A percentile compares a stretch with the other conserved stretches of the same genome.
Conservation (phyloP, 2,888 invertebrate genomes). For the Tanaodytes sp. region DNA sequence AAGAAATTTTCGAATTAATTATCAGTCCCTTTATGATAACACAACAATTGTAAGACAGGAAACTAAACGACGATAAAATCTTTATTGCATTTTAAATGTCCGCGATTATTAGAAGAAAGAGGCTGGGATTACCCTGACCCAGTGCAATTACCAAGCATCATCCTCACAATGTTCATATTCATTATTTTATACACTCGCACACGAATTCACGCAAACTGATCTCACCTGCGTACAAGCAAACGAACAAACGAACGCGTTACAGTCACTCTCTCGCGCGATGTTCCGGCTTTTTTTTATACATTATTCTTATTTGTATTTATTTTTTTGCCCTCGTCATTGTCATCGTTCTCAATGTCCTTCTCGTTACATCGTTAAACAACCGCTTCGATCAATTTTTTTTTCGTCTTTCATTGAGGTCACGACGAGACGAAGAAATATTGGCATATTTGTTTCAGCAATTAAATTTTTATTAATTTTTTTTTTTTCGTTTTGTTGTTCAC, state of each 20-base stretch:
- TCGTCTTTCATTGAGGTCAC: conserved; percentile 52
- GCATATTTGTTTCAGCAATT: no score
- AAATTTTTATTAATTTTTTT: conserved; percentile 30
- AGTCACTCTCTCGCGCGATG: conserved; percentile 54
- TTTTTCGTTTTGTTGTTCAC: conserved; percentile 6
- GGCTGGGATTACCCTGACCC: conserved; percentile 57
- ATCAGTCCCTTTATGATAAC: conserved; percentile 30
- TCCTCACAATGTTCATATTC: conserved; percentile 50
- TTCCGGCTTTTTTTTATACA: conserved; percentile 4
- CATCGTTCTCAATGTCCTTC: no score
- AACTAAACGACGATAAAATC: conserved; percentile 56
- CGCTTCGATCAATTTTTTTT: conserved; percentile 34
- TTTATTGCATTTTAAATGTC: conserved; percentile 56
- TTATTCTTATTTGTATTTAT: conserved; percentile 7
- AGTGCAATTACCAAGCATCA: conserved; percentile 57
- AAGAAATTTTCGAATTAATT: conserved; percentile 18
- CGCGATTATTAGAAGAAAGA: conserved; percentile 56
- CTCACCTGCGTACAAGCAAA: conserved; percentile 53
- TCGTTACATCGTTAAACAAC: conserved; percentile 20
- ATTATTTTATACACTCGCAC: conserved; percentile 40
- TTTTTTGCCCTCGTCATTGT: no score
- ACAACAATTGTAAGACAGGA: conserved; percentile 46
- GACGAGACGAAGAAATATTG: conserved; percentile 47
- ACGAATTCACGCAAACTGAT: conserved; percentile 40
- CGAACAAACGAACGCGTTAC: conserved; percentile 53